Base-by-base conservation (phyloP, 2,888 invertebrate genomes). In the Mimachlamys varia region DNA sequence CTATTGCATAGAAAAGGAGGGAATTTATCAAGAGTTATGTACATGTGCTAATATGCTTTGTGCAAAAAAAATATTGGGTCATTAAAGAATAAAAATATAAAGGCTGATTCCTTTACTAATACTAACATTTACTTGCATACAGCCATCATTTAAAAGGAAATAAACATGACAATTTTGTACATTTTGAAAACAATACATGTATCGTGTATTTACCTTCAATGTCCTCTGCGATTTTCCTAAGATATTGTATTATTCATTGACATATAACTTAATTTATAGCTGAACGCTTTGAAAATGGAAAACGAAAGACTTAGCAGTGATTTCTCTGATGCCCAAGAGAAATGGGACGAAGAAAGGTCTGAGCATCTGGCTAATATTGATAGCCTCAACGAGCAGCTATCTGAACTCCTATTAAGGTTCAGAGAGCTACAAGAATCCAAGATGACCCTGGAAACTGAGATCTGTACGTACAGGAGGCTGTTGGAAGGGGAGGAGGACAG, bases 401-500 rank as follows among this genome's bases (percentile, higher is more conserved):
- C 92, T 49, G 91, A 90, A 7, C 92, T 94, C n/a, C 89, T 94
- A 22, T 50, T 88, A 19, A 93, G 94, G 88, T 90, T 95, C 0
- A 90, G 92, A 27, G 88, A 89, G 12, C 89, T 97, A 89, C 95
- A 97, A 93, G 97, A 97, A 94, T 97, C 96, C 94, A 97, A 97
- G 94, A 96, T 97, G 92, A 96, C 96, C 44, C 95, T 97, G 90
- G 97, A 97, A 94, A 96, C 97, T 89, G 97, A 97, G 94, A 97
- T 97, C 92, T 96, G 97, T 93, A 97, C 97, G 94, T 97, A 97
- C 96, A 95, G 97, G 91, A 97, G 97, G 94, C 97, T 97, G 95
- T 94, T 97, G 92, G 97, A 97, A 93, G 96, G 97, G 62, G 97
- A 97, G 93, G 97, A 97, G 95, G 96, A 96, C 94, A 96, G 97